A percentile compares a stretch with the other conserved stretches of the same genome.
Evolutionary conservation across 1,140 invertebrate species (phyloP).

Genomic region (Campodea augens): DNA sequence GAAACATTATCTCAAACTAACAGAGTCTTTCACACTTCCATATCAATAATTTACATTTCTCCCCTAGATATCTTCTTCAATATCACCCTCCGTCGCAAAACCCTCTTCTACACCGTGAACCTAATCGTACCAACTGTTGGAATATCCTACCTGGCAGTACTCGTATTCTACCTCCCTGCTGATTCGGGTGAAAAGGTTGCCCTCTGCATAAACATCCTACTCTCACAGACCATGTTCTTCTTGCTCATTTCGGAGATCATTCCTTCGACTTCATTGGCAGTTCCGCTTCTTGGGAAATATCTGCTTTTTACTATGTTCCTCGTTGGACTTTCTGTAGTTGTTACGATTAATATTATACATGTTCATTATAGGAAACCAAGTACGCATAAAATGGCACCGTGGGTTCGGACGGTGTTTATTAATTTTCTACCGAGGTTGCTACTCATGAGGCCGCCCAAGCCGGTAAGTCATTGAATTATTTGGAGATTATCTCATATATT

Average conservation of each 20-base stretch:
- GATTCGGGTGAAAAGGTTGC: conserved; percentile 98
- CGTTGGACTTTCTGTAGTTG: conserved; percentile 86
- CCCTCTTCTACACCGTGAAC: conserved; percentile 91
- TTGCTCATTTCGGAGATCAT: conserved; percentile 90
- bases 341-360: conserved; percentile 94
- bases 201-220: conserved; percentile 91
- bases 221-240: conserved; percentile 99
- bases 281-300: conserved; percentile 96
- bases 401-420: conserved; percentile 76
- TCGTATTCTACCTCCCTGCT: conserved; percentile 95
- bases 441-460: conserved; percentile 66
- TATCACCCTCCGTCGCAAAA: conserved; percentile 84
- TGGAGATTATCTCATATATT: neutral
- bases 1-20: no score
- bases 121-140: conserved; percentile 85
- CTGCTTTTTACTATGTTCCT: conserved; percentile 96
- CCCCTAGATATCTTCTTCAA: conserved; percentile 91
- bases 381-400: conserved; percentile 89
- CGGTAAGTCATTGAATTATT: conserved; percentile 26
- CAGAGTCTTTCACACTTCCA: no score
- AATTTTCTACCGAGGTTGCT: conserved; percentile 60
- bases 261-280: no score
- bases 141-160: conserved; percentile 72
- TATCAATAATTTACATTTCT: neutral
- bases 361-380: conserved; percentile 98